These are phyloP conservation scores for Taenaris catops DNA, from an alignment of 2,888 invertebrate genomes.

Conservation along the genomic window DNA sequence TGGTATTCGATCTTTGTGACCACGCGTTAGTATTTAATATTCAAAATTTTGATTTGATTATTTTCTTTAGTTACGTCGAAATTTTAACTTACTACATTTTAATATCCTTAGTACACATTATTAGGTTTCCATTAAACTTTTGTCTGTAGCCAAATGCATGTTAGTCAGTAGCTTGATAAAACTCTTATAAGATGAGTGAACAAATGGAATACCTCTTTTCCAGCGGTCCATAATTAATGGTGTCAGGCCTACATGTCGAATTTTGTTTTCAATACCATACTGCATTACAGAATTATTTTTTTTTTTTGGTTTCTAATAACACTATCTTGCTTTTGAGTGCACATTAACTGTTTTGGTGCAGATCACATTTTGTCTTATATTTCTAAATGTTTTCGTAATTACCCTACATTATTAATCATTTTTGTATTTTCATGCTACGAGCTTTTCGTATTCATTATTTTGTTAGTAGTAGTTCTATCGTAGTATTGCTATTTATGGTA, in stretches of 20 bases:
- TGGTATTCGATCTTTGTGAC: constrained; percentile 11
- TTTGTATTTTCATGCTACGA: too few relatives aligned
- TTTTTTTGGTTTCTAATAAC: too few relatives aligned
- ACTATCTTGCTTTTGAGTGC: too few relatives aligned
- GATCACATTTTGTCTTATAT: too few relatives aligned
- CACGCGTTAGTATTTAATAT: constrained; percentile 3
- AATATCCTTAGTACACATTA: constrained; percentile 16
- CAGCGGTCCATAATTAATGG: constrained; percentile 66
- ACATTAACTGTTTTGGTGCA: too few relatives aligned
- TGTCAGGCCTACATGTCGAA: constrained; percentile 61
- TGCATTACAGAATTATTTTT: too few relatives aligned
- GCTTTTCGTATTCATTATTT: too few relatives aligned
- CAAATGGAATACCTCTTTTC: constrained; percentile 70
- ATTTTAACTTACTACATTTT: constrained; percentile 6
- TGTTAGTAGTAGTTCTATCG: too few relatives aligned
- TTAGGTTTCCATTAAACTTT: constrained; percentile 22
- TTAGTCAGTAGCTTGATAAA: constrained; percentile 25
- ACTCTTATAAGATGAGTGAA: constrained; percentile 46
- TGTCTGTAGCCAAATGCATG: constrained; percentile 22
- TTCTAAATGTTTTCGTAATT: too few relatives aligned
- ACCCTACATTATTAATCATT: too few relatives aligned
- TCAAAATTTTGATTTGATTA: neutral
- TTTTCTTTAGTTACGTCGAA: constrained; percentile 3
- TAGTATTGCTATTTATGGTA: constrained; percentile 35
- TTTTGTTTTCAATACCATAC: constrained; percentile 68